These are phyloP conservation scores for Alviniconcha strummeri DNA, from an alignment of 2,888 invertebrate species.

Conservation along the genomic window DNA sequence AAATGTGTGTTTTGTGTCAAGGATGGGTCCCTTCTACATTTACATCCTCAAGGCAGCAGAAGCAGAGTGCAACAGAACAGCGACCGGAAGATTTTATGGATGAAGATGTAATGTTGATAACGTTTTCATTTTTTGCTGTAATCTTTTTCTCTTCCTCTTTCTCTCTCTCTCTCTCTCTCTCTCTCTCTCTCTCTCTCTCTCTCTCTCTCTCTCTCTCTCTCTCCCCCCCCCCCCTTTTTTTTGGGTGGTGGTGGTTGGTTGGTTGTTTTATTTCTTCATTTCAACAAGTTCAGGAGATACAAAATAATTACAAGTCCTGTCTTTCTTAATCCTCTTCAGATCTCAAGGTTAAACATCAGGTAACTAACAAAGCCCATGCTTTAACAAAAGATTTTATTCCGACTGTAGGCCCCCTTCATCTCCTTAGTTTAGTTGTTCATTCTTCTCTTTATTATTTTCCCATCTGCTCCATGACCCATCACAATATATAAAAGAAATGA, in stretches of 20 bases:
- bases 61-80: constrained; percentile 77
- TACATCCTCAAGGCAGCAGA: constrained; percentile 88
- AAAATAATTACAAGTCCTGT: too few relatives aligned
- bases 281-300: not conserved
- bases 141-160: not conserved
- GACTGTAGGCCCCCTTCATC: too few relatives aligned
- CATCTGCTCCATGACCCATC: too few relatives aligned
- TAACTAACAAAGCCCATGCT: too few relatives aligned
- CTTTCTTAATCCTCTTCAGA: too few relatives aligned
- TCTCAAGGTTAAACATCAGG: too few relatives aligned
- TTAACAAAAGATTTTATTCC: too few relatives aligned
- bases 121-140: not conserved
- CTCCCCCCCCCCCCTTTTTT: not conserved
- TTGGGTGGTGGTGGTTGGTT: not conserved
- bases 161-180: too few relatives aligned
- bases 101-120: constrained; percentile 80
- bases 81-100: constrained; percentile 98
- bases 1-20: constrained; percentile 41
- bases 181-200: not conserved
- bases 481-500: too few relatives aligned
- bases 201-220: too few relatives aligned
- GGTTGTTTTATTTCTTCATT: not conserved
- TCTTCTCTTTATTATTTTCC: too few relatives aligned
- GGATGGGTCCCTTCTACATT: constrained; percentile 95
- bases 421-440: too few relatives aligned